A percentile compares a stretch with the other conserved stretches of the same genome.
Conservation (phyloP, 2,888 invertebrate genomes). For the Caenorhabditis imperialis region DNA sequence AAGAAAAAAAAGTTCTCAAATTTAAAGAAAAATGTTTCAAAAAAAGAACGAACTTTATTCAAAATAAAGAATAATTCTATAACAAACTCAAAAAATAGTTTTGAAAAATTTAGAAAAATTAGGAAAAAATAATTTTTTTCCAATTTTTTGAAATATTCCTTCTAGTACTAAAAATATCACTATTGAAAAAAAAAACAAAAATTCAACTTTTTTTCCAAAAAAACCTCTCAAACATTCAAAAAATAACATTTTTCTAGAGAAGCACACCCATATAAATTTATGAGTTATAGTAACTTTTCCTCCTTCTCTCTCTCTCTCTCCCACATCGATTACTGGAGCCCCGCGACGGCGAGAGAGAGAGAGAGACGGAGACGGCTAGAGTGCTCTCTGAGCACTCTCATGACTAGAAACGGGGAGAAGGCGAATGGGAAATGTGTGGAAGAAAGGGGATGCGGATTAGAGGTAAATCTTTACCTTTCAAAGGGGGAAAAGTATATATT, state of each 20-base stretch:
- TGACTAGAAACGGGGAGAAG: constrained; percentile 11
- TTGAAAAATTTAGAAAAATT: too few relatives aligned
- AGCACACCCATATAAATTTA: too few relatives aligned
- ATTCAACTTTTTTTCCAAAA: too few relatives aligned
- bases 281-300: constrained; percentile 24
- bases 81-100: too few relatives aligned
- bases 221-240: too few relatives aligned
- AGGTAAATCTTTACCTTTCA: neutral
- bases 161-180: neutral
- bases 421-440: constrained; percentile 6
- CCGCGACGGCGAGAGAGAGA: constrained; percentile 5
- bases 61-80: too few relatives aligned
- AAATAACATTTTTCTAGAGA: too few relatives aligned
- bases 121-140: too few relatives aligned
- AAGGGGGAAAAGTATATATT: too few relatives aligned
- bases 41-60: too few relatives aligned
- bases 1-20: too few relatives aligned
- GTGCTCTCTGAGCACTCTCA: constrained; percentile 19
- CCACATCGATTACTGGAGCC: constrained; percentile 34
- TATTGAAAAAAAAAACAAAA: neutral
- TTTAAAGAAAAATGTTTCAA: too few relatives aligned
- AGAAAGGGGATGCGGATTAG: neutral
- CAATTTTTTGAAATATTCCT: neutral
- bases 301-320: constrained; percentile 7
- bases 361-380: constrained; percentile 21